A percentile compares a stretch with the other conserved stretches of the same genome.
Conservation (phyloP, 1,140 invertebrate genomes). For the Dendrolimus kikuchii region DNA sequence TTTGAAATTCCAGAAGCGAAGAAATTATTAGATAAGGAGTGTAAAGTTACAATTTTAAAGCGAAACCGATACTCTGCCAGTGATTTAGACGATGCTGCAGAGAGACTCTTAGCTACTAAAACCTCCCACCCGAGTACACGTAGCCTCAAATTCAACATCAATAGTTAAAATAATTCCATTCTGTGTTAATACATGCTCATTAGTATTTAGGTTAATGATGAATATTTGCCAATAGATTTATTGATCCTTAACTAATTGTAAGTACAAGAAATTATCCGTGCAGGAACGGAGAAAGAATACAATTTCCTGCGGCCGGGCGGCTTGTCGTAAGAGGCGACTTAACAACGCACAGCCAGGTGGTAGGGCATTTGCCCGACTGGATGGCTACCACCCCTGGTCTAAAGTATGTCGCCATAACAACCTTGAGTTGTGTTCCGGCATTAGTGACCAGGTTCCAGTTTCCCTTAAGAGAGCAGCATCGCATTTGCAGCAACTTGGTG, state of each 20-base stretch:
- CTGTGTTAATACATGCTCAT: conserved; percentile 42
- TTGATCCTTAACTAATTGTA: neutral
- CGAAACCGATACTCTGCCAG: conserved; percentile 63
- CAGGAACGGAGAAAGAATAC: too few relatives aligned
- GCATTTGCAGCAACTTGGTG: too few relatives aligned
- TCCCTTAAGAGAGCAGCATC: too few relatives aligned
- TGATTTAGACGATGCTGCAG: conserved; percentile 60
- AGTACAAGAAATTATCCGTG: too few relatives aligned
- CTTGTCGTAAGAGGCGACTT: too few relatives aligned
- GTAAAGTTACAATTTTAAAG: conserved; percentile 36
- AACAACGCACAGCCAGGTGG: too few relatives aligned
- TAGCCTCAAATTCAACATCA: conserved; percentile 65
- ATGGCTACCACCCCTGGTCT: too few relatives aligned
- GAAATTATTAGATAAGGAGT: conserved; percentile 43
- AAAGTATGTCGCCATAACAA: too few relatives aligned
- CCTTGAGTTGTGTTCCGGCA: too few relatives aligned
- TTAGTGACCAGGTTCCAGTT: too few relatives aligned
- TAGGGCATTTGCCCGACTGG: too few relatives aligned
- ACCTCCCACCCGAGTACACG: conserved; percentile 57
- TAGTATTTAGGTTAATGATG: conserved; percentile 26
- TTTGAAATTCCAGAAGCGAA: conserved; percentile 38
- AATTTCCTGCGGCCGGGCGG: too few relatives aligned
- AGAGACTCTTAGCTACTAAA: conserved; percentile 51
- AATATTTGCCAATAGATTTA: conserved; percentile 16
- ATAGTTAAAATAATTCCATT: conserved; percentile 56